Percentiles rank a stretch among this genome's conserved stretches.
phyloP scores from a whole-genome alignment of 1,140 invertebrate species.

The Drosophila virilis region DNA sequence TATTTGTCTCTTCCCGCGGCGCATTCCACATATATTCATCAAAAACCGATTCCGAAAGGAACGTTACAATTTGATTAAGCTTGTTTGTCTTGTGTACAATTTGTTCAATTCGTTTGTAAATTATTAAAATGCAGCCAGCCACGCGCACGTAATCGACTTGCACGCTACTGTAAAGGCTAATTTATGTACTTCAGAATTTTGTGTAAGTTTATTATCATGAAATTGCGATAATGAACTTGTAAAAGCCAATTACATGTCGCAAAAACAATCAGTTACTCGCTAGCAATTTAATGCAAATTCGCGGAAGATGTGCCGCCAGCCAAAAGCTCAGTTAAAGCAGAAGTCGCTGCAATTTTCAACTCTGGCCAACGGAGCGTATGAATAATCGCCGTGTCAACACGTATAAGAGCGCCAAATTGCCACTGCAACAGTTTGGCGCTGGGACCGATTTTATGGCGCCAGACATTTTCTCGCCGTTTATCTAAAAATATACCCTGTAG shows the following conservation, averaged over 20 bases:
- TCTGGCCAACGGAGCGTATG: constrained; percentile 67
- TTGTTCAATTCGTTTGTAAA: background rate
- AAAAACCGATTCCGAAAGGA: no score
- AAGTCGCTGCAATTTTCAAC: constrained; percentile 33
- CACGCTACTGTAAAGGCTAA: background rate
- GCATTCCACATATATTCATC: background rate
- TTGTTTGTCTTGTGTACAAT: constrained; percentile 8
- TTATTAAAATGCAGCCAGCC: background rate
- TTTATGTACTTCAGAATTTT: background rate
- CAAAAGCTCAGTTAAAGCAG: constrained; percentile 17
- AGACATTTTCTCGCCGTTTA: constrained; percentile 17
- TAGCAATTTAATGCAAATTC: constrained; percentile 46
- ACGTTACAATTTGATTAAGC: background rate
- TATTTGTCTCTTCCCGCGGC: background rate
- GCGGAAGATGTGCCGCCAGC: constrained; percentile 57
- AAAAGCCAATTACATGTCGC: constrained; percentile 44
- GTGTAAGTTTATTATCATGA: background rate
- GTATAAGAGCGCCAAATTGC: constrained; percentile 42
- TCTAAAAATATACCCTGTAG: constrained; percentile 20
- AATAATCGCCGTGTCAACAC: constrained; percentile 41
- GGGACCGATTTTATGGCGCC: constrained; percentile 21
- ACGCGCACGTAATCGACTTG: background rate
- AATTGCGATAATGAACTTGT: constrained; percentile 71
- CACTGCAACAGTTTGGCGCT: constrained; percentile 17
- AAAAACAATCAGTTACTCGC: constrained; percentile 44